phyloP scores from a whole-genome alignment of 2,113 vertebrate species.

The Gorsachius goisagi region DNA sequence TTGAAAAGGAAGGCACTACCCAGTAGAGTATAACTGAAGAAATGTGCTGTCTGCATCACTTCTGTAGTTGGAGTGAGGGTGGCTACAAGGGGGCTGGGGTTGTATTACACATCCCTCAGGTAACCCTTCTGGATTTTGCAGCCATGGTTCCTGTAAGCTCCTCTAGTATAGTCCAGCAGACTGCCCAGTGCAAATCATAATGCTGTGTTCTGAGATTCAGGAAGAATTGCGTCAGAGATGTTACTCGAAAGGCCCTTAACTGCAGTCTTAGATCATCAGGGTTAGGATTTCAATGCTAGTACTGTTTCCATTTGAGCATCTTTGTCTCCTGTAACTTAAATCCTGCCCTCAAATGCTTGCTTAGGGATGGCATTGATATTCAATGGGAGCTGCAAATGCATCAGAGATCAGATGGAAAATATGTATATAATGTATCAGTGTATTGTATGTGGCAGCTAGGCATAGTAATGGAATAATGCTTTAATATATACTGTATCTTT shows the following conservation, averaged over 20 bases:
- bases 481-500: conserved; percentile 42
- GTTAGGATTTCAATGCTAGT: neutral
- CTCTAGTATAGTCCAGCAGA: neutral
- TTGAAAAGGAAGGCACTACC: neutral
- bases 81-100: neutral
- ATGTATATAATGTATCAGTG: neutral
- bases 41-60: neutral
- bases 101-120: neutral
- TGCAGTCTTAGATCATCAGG: neutral
- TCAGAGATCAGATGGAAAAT: conserved; percentile 34
- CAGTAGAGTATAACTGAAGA: neutral
- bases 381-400: neutral
- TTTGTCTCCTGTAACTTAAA: conserved; percentile 28
- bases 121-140: neutral
- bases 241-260: neutral
- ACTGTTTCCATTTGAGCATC: neutral
- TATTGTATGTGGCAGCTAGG: conserved; percentile 21
- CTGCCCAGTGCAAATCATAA: neutral
- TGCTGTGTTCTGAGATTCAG: neutral
- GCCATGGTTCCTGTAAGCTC: neutral
- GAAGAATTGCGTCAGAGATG: neutral
- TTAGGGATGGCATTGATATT: neutral
- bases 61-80: neutral
- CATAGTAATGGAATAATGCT: neutral
- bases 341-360: neutral